Conservation (phyloP, 2,888 invertebrate genomes). For the Chorisops tibialis region DNA sequence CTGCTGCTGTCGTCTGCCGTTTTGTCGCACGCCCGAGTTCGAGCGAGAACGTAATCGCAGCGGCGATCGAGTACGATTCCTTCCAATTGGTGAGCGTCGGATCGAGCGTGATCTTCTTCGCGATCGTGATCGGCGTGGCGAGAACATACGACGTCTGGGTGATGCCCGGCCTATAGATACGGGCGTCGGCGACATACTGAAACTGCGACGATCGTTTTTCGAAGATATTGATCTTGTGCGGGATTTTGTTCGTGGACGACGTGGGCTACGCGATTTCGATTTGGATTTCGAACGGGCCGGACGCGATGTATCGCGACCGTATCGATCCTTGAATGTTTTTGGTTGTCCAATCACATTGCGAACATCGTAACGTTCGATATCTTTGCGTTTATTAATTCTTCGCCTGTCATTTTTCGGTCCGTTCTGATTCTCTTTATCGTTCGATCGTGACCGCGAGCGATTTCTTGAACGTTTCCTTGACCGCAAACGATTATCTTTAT, state of each 20-base stretch:
- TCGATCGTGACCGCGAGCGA: conserved; percentile 36
- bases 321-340: conserved; percentile 67
- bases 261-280: conserved; percentile 38
- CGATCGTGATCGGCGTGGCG: conserved; percentile 34
- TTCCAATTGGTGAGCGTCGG: conserved; percentile 3
- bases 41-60: conserved; percentile 24
- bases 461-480: conserved; percentile 37
- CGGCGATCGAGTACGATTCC: conserved; percentile 20
- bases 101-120: neutral
- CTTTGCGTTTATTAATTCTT: conserved; percentile 64
- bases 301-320: conserved; percentile 68
- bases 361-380: conserved; percentile 80
- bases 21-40: conserved; percentile 20
- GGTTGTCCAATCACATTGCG: conserved; percentile 68
- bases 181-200: conserved; percentile 38
- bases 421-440: conserved; percentile 46
- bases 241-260: conserved; percentile 36
- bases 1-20: conserved; percentile 34
- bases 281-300: conserved; percentile 46
- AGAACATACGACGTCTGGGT: conserved; percentile 43
- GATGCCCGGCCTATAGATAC: conserved; percentile 35
- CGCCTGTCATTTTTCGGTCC: conserved; percentile 39
- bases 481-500: conserved; percentile 50
- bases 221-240: conserved; percentile 33
- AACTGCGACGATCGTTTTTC: conserved; percentile 32